Base-by-base conservation (phyloP, 2,888 invertebrate species). In the Platycnemis pennipes region DNA sequence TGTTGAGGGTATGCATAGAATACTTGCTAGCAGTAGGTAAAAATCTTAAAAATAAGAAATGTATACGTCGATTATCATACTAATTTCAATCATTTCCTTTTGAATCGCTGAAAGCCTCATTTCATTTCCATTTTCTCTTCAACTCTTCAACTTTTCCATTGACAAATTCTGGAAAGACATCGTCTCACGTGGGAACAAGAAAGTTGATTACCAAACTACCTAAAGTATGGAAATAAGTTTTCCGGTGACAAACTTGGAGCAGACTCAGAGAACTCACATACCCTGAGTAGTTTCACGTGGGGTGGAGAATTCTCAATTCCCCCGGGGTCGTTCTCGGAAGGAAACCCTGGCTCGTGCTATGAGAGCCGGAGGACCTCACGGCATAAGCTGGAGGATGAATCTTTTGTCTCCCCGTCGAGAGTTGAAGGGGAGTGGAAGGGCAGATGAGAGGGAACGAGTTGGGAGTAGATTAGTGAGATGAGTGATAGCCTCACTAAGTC, bases 401-500 rank as follows among this genome's bases (percentile, higher is more conserved):
- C 69, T 44, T 91, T 91, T 91, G 63, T 91, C 91, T 91, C 91
- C 91, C 0, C 4, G 44, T 11, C 11, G 45, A 8, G 46, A 46
- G 37, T 77, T 26, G 77, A n/a, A 49, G 16, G 49, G 16, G 31
- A 19, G n/a, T 88, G 49, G 31, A 89, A 8, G 44, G 91, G 26
- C 19, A 37, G 44, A 13, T 16, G 49, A 44, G 77, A 37, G 16
- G 37, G 77, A n/a, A n/a, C 16, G 37, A 13, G 77, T 31, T 77
- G 77, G 77, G 77, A 37, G 77, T 77, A 77, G 77, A 77, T 77
- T 77, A 77, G 77, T 56, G 91, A n/a, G n/a, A 91, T 91, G 89
- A 89, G 56, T 89, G 89, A 89, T 89, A 56, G 89, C 26, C 53
- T 42, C 56, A n/a, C 63, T 69, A 56, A 45, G 63, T n/a, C 91